Percentiles rank a stretch among this genome's conserved stretches.
These are phyloP conservation scores for Melanotaenia maccullochi DNA, from an alignment of 2,797 vertebrate species.

Conservation along the genomic window DNA sequence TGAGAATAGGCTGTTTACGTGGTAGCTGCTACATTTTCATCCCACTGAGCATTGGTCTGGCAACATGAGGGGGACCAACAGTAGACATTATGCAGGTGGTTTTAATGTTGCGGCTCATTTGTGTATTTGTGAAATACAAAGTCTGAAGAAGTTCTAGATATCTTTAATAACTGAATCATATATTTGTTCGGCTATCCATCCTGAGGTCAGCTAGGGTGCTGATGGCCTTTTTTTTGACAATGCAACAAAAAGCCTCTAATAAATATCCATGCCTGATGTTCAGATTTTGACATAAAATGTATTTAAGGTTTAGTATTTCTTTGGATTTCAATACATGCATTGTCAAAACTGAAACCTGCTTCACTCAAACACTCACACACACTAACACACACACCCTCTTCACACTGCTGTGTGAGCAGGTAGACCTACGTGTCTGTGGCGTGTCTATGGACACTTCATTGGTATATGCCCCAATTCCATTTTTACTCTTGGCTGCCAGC, in stretches of 20 bases:
- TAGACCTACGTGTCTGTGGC: constrained; percentile 97
- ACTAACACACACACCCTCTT: constrained; percentile 31
- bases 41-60: not conserved
- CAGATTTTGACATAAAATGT: not conserved
- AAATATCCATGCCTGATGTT: not conserved
- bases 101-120: not conserved
- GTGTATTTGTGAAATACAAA: constrained; percentile 1
- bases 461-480: constrained; percentile 95
- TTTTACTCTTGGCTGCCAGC: constrained; percentile 93
- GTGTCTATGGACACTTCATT: constrained; percentile 95
- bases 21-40: not conserved
- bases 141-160: constrained; percentile 3
- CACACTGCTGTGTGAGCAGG: constrained; percentile 51
- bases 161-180: not conserved
- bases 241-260: constrained; percentile 44
- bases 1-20: not conserved
- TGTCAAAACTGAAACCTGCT: constrained; percentile 55
- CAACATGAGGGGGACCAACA: not conserved
- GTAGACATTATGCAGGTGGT: not conserved
- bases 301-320: not conserved
- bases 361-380: constrained; percentile 15
- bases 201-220: constrained; percentile 65
- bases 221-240: constrained; percentile 58
- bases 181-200: constrained; percentile 60
- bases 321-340: constrained; percentile 50